Base-by-base conservation (phyloP, 2,113 vertebrate species). In the Chionis minor region DNA sequence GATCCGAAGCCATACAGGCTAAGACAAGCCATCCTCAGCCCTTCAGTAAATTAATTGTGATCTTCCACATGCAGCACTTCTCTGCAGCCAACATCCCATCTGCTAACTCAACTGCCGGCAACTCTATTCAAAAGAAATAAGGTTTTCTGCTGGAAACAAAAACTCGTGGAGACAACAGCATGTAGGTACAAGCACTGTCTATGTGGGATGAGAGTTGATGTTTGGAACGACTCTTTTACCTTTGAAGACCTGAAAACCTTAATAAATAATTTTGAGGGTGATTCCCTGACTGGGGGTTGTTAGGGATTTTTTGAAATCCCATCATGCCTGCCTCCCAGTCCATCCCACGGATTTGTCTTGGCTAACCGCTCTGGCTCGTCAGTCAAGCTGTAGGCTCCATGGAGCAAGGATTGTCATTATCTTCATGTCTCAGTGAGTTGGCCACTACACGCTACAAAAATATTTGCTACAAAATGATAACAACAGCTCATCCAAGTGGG, bases 181-280 rank as follows among this genome's bases (percentile, higher is more conserved):
- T 83, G 62, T 51, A 51, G 85, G 77, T 42, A 82, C 65, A 87
- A 79, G 77, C 40, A 70, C 30, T 63, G 59, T 22, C 51, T 87
- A 28, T 45, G 65, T 80, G 62, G 89, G 81, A 80, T 72, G 70
- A 75, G 44, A 55, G 74, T 70, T 91, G 85, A 80, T 87, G 78
- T 70, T 95, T 90, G 62, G 89, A 92, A 89, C 47, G 4, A 62
- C 71, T 88, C 77, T 54, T 92, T 69, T 77, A 38, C 70, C 78
- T 94, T 30, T 91, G 94, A 94, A 94, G 77, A n/a, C 44, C 81
- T 92, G 74, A 89, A 94, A 95, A 75, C 44, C 22, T 75, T 97
- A 69, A 86, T 81, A 94, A 92, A 72, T 91, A 72, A 94, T 94
- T 86, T 75, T 65, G 77, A 94, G 82, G 65, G 75, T 72, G 40